These are phyloP conservation scores for Zaprionus tsacasi DNA, from an alignment of 1,140 invertebrate genomes.

Conservation along the genomic window DNA sequence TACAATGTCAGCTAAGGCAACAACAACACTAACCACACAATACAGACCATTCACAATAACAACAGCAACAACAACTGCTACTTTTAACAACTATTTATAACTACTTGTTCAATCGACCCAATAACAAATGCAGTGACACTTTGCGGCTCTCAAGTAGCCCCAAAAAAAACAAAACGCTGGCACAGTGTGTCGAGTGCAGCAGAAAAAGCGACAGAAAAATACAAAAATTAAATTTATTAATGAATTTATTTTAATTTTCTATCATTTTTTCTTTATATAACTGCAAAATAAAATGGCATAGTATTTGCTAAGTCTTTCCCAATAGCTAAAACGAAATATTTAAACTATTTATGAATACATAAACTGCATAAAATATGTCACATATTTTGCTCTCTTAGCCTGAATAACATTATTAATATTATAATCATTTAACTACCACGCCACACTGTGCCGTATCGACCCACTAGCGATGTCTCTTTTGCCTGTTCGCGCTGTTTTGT, in stretches of 20 bases:
- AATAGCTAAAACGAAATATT: too few species aligned
- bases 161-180: slow-evolving; percentile 14
- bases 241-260: background rate
- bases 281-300: too few species aligned
- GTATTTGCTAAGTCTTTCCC: too few species aligned
- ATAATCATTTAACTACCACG: background rate
- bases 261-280: too few species aligned
- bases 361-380: too few species aligned
- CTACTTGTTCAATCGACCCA: slow-evolving; percentile 17
- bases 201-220: background rate
- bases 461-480: slow-evolving; percentile 24
- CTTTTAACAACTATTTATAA: slow-evolving; percentile 39
- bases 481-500: background rate
- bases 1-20: slow-evolving; percentile 15
- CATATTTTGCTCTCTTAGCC: too few species aligned
- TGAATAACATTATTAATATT: background rate
- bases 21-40: slow-evolving; percentile 3
- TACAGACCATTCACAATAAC: background rate
- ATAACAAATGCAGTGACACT: slow-evolving; percentile 18
- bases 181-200: slow-evolving; percentile 15
- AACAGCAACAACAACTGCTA: background rate
- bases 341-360: background rate
- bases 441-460: slow-evolving; percentile 19
- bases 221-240: background rate
- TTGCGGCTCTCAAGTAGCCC: slow-evolving; percentile 9